Evolutionary conservation across 35 echinoderm and acorn worm genomes (phyloP).

Genomic region (Nesometra sesokonis): DNA sequence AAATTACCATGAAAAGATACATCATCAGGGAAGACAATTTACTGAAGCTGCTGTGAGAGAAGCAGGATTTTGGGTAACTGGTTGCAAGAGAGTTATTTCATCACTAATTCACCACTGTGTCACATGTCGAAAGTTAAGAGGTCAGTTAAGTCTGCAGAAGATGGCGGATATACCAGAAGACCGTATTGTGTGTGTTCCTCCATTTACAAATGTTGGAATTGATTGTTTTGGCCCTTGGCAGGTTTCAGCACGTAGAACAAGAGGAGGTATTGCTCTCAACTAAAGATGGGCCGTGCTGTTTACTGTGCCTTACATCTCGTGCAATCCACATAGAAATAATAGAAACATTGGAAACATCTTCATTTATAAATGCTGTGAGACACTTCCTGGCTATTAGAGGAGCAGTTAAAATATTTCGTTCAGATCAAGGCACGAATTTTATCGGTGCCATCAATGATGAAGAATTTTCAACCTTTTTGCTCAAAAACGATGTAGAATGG

Average conservation of each 20-base stretch:
- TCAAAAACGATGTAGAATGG: background rate
- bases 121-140: slow-evolving; percentile 31
- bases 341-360: background rate
- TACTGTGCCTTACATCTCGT: slow-evolving; percentile 11
- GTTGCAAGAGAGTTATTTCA: slow-evolving; percentile 16
- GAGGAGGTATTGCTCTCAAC: slow-evolving; percentile 12
- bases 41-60: slow-evolving; percentile 8
- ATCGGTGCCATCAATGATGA: background rate
- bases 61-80: slow-evolving; percentile 28
- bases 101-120: slow-evolving; percentile 28
- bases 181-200: background rate
- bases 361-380: slow-evolving; percentile 28
- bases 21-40: slow-evolving; percentile 35
- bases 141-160: background rate
- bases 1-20: slow-evolving; percentile 19
- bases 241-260: background rate
- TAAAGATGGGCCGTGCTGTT: slow-evolving; percentile 24
- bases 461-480: background rate
- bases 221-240: slow-evolving; percentile 11
- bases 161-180: background rate
- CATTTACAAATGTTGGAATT: slow-evolving; percentile 4
- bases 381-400: background rate
- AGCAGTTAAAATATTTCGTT: slow-evolving; percentile 10
- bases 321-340: slow-evolving; percentile 19
- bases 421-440: slow-evolving; percentile 27